phyloP scores from a whole-genome alignment of 2,113 vertebrate genomes.

The Nyctibius bracteatus region DNA sequence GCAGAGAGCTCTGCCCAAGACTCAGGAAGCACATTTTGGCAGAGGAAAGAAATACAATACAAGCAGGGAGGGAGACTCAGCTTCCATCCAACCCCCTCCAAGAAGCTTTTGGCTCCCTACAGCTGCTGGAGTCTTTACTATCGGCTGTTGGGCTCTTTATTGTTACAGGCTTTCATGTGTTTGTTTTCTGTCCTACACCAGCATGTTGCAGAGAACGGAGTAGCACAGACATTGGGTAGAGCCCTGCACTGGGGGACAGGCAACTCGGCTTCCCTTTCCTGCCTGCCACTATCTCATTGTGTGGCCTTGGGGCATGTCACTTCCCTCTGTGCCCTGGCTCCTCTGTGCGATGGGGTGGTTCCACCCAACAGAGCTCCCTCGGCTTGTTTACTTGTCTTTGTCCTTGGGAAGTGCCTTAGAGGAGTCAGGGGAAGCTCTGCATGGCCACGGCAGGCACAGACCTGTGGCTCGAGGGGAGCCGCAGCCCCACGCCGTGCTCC shows the following conservation, averaged over 20 bases:
- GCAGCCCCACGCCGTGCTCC: neutral
- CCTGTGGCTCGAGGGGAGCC: fast-evolving
- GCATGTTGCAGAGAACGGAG: neutral
- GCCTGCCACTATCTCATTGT: constrained; percentile 12
- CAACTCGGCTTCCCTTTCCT: constrained; percentile 4
- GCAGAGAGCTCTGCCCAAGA: constrained; percentile 76
- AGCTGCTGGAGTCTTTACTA: constrained; percentile 28
- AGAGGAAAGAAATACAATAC: constrained; percentile 93
- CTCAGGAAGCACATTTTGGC: constrained; percentile 86
- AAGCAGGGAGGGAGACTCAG: constrained; percentile 55
- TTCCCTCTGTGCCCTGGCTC: constrained; percentile 24
- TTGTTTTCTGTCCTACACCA: constrained; percentile 8
- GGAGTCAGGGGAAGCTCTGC: neutral
- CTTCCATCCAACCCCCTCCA: constrained; percentile 51
- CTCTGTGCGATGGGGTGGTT: neutral
- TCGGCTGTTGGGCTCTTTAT: neutral
- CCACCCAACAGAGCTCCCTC: neutral
- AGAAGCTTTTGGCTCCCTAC: constrained; percentile 47
- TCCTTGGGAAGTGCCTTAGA: neutral
- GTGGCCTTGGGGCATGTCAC: constrained; percentile 34
- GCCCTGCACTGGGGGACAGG: neutral
- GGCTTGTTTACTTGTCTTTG: neutral
- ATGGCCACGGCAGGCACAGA: neutral
- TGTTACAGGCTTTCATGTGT: constrained; percentile 14
- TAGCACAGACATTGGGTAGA: neutral